A percentile compares a stretch with the other conserved stretches of the same genome.
These are phyloP conservation scores for Bibio marci DNA, from an alignment of 2,888 invertebrate species.

Conservation along the genomic window DNA sequence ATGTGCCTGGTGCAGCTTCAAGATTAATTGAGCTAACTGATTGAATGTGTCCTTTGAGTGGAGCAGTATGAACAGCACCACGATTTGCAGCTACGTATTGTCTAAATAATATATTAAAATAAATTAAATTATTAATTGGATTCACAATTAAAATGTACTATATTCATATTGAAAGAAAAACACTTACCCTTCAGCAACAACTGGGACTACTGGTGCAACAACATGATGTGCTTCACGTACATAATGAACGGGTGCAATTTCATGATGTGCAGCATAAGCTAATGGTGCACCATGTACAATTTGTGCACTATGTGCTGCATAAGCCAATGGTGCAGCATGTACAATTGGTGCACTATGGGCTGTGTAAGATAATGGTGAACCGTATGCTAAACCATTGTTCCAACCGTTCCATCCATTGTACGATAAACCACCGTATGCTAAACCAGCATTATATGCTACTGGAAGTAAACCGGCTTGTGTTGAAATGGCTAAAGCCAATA, in stretches of 20 bases:
- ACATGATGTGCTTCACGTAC: not conserved
- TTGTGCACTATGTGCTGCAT: too few species aligned
- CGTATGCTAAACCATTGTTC: not conserved
- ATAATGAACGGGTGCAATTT: too few species aligned
- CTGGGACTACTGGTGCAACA: conserved; percentile 5
- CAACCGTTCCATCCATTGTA: not conserved
- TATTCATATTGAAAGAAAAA: too few species aligned
- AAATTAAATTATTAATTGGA: too few species aligned
- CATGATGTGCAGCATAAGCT: not conserved
- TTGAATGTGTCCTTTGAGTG: conserved; percentile 27
- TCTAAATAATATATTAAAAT: too few species aligned
- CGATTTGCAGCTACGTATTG: conserved; percentile 28
- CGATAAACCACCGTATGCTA: not conserved
- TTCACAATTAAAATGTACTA: too few species aligned
- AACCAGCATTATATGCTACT: not conserved
- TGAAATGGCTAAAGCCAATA: not conserved
- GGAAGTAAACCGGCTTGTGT: not conserved
- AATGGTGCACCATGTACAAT: not conserved
- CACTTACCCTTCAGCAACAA: too few species aligned
- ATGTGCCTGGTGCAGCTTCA: conserved; percentile 32
- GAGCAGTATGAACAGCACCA: conserved; percentile 32
- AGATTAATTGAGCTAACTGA: conserved; percentile 24
- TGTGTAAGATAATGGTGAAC: not conserved
- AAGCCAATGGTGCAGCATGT: too few species aligned
- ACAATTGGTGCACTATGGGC: not conserved